phyloP scores from a whole-genome alignment of 2,888 invertebrate genomes.

The Euplagia quadripunctaria region DNA sequence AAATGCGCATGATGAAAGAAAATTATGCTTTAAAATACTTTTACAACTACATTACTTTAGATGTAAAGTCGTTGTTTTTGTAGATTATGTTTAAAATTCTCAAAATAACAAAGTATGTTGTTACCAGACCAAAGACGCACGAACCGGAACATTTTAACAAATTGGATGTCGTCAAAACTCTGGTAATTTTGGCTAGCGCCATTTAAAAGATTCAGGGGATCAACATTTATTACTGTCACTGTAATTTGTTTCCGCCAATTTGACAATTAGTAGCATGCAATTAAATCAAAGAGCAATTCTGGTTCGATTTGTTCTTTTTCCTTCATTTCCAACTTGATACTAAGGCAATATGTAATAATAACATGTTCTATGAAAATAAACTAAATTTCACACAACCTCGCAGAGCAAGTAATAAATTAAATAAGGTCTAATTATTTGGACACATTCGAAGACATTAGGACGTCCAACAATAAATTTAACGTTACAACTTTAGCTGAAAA shows the following conservation, averaged over 20 bases:
- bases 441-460: slow-evolving; percentile 31
- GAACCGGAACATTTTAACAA: not conserved
- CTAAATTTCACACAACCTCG: not conserved
- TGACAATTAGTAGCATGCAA: not conserved
- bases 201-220: not conserved
- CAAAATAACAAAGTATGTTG: slow-evolving; percentile 4
- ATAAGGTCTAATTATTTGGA: slow-evolving; percentile 44
- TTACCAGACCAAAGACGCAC: not conserved
- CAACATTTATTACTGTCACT: slow-evolving; percentile 6
- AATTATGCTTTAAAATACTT: too few relatives aligned
- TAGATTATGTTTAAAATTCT: not conserved
- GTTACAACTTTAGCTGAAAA: slow-evolving; percentile 36
- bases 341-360: not conserved
- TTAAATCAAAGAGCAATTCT: not conserved
- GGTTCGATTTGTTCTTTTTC: not conserved
- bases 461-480: slow-evolving; percentile 42
- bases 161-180: slow-evolving; percentile 8
- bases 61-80: too few relatives aligned
- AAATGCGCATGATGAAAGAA: too few relatives aligned
- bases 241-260: not conserved
- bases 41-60: too few relatives aligned
- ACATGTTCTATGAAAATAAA: not conserved
- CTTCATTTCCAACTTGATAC: not conserved
- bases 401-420: slow-evolving; percentile 37
- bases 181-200: slow-evolving; percentile 1